A percentile compares a stretch with the other conserved stretches of the same genome.
phyloP scores from a whole-genome alignment of 2,113 vertebrate species.

The Eclectus roratus region DNA sequence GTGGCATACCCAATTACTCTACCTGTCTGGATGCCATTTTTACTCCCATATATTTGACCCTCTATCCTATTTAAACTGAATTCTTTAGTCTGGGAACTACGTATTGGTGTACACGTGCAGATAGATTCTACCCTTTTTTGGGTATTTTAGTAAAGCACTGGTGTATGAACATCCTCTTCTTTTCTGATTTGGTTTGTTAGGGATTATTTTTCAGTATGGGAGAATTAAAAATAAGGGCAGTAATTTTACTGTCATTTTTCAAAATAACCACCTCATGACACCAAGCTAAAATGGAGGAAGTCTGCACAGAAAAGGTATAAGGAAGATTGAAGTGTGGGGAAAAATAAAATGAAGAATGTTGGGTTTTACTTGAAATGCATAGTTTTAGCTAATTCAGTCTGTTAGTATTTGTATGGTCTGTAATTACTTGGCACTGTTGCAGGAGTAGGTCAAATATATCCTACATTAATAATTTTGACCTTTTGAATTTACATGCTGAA shows the following conservation, averaged over 20 bases:
- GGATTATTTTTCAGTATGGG: not conserved
- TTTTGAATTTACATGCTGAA: not conserved
- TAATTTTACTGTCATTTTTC: not conserved
- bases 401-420: not conserved
- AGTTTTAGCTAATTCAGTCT: not conserved
- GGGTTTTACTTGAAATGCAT: not conserved
- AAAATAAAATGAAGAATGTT: not conserved
- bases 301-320: not conserved
- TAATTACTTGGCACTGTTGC: not conserved
- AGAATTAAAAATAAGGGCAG: not conserved
- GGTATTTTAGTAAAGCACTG: not conserved
- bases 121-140: not conserved
- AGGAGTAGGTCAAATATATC: not conserved
- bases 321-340: not conserved
- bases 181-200: not conserved
- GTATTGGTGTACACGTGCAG: not conserved
- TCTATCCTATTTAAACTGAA: not conserved
- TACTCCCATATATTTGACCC: not conserved
- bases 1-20: not conserved
- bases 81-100: not conserved
- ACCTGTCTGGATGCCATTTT: not conserved
- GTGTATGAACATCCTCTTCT: not conserved
- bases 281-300: not conserved
- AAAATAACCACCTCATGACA: not conserved
- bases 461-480: not conserved